Conservation (phyloP, 2,113 vertebrate genomes). For the Mellivora capensis region DNA sequence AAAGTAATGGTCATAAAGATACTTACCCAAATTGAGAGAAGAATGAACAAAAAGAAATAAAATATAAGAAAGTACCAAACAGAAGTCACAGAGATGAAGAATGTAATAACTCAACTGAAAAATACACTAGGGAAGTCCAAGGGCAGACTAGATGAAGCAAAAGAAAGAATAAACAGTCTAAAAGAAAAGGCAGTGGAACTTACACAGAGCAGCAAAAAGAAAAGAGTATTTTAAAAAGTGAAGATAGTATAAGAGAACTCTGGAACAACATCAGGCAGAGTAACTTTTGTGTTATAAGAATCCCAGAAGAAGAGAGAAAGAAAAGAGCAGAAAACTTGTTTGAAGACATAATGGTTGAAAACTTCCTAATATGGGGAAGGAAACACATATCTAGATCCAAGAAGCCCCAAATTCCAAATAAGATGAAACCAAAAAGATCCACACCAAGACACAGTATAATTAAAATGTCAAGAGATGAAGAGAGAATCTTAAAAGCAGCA, state of each 20-base stretch:
- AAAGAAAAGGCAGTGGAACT: not conserved
- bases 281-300: not conserved
- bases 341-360: not conserved
- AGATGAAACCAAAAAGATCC: not conserved
- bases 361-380: not conserved
- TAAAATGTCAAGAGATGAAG: not conserved
- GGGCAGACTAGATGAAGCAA: not conserved
- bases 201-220: not conserved
- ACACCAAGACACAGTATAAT: not conserved
- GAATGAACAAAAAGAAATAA: not conserved
- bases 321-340: not conserved
- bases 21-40: not conserved
- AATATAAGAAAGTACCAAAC: not conserved
- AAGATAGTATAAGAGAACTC: not conserved
- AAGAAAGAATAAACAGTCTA: not conserved
- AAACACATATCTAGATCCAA: not conserved
- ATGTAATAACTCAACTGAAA: not conserved
- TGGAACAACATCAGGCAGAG: not conserved
- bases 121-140: not conserved
- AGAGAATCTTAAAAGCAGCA: not conserved
- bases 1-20: not conserved
- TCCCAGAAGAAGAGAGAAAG: not conserved
- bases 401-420: not conserved
- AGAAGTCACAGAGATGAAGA: not conserved
- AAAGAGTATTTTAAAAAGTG: not conserved